phyloP scores from a whole-genome alignment of 2,113 vertebrate species.

The Protomyctophum bolini region DNA sequence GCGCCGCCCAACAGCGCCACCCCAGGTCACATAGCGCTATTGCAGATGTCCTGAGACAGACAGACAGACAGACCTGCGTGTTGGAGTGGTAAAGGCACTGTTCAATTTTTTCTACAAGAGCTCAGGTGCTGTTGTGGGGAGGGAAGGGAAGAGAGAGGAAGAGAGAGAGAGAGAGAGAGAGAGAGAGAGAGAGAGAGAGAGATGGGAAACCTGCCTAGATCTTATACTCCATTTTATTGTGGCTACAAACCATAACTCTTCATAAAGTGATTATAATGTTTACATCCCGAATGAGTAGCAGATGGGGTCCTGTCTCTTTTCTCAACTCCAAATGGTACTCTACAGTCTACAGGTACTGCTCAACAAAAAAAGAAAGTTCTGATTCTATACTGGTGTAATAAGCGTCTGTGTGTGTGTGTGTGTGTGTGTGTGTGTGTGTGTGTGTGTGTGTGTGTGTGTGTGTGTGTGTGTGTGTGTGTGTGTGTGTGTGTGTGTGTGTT shows the following conservation, averaged over 20 bases:
- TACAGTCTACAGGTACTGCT: background rate
- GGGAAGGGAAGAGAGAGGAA: background rate
- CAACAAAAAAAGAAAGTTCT: conserved; percentile 10
- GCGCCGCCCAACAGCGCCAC: too few species aligned
- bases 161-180: too few species aligned
- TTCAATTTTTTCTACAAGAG: background rate
- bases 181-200: background rate
- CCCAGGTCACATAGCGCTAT: too few species aligned
- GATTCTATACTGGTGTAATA: conserved; percentile 17
- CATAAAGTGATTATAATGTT: background rate
- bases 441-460: conserved; percentile 8
- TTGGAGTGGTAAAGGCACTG: background rate
- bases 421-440: conserved; percentile 7
- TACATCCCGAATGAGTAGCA: background rate
- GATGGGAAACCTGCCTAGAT: background rate
- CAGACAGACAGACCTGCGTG: background rate
- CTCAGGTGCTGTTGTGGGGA: conserved; percentile 15
- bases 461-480: conserved; percentile 2
- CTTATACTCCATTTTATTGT: background rate
- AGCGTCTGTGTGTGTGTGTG: conserved; percentile 4
- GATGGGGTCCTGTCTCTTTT: conserved; percentile 20
- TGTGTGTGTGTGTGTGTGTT: conserved; percentile 12
- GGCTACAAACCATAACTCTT: background rate
- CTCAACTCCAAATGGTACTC: conserved; percentile 19
- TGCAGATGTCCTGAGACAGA: background rate